Evolutionary conservation across 2,113 vertebrate species (phyloP).

Genomic region (Aspiorhynchus laticeps): DNA sequence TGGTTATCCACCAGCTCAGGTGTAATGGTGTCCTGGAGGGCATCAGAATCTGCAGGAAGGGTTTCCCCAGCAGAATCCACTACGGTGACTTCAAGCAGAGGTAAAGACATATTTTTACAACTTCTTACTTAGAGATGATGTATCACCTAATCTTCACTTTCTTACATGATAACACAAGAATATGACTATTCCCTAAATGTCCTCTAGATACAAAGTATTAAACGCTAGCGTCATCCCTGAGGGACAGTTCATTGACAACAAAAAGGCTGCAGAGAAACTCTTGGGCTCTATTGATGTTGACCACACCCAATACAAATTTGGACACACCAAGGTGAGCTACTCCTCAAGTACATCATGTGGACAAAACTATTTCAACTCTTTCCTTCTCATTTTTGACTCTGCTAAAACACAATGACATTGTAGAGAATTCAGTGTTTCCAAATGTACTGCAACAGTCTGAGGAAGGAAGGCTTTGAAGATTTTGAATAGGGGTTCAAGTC

Average conservation of each 20-base stretch:
- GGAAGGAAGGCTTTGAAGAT: too few relatives aligned
- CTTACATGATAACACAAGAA: too few relatives aligned
- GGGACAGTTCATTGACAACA: conserved; percentile 62
- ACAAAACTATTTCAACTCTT: too few relatives aligned
- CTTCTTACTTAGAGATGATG: background rate
- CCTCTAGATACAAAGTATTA: conserved; percentile 60
- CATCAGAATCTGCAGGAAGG: conserved; percentile 60
- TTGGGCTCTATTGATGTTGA: conserved; percentile 60
- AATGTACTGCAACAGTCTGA: too few relatives aligned
- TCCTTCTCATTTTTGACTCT: too few relatives aligned
- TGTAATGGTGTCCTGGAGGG: conserved; percentile 61
- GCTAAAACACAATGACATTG: background rate
- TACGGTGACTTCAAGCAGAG: conserved; percentile 60
- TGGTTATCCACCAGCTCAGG: conserved; percentile 60
- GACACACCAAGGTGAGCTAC: conserved; percentile 60
- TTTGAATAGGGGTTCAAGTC: too few relatives aligned
- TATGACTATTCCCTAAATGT: background rate
- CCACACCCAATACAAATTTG: conserved; percentile 62
- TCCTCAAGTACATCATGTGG: too few relatives aligned
- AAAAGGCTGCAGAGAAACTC: conserved; percentile 62
- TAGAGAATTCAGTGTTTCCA: background rate
- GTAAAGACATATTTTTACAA: background rate
- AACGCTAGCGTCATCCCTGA: conserved; percentile 65
- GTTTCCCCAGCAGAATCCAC: conserved; percentile 57
- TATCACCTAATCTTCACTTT: too few relatives aligned